Conservation (phyloP, 2,113 vertebrate genomes). For the Gallinago undulata region DNA sequence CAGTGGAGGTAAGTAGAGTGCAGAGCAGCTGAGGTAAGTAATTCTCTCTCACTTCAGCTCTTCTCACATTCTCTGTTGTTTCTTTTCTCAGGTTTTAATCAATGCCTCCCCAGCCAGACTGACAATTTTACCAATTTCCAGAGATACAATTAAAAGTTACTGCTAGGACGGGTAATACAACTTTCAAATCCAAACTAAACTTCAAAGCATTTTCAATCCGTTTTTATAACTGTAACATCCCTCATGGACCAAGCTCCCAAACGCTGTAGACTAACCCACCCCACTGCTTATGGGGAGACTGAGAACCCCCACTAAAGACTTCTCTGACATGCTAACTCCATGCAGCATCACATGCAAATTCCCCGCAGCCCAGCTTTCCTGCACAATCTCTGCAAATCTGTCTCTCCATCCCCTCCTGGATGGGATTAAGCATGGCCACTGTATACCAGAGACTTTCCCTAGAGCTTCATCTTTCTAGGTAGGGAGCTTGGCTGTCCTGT, state of each 20-base stretch:
- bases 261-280: constrained; percentile 57
- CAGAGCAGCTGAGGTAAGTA: constrained; percentile 79
- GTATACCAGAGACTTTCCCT: neutral
- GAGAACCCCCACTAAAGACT: constrained; percentile 29
- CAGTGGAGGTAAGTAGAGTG: constrained; percentile 94
- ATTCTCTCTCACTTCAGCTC: constrained; percentile 72
- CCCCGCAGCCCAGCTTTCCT: constrained; percentile 40
- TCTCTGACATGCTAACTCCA: constrained; percentile 60
- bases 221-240: constrained; percentile 68
- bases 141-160: constrained; percentile 87
- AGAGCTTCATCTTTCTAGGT: neutral
- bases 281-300: constrained; percentile 64
- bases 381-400: constrained; percentile 57
- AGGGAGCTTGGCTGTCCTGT: constrained; percentile 51
- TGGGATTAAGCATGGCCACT: constrained; percentile 45
- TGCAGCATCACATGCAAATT: constrained; percentile 64
- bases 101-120: constrained; percentile 86
- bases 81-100: constrained; percentile 87
- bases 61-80: constrained; percentile 84
- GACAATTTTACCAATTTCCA: constrained; percentile 86
- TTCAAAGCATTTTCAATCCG: constrained; percentile 69
- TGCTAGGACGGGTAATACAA: constrained; percentile 81
- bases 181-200: constrained; percentile 75
- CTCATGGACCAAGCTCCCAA: constrained; percentile 64
- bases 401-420: neutral